Percentiles rank a stretch among this genome's conserved stretches.
Evolutionary conservation across 1,140 invertebrate genomes (phyloP).

Genomic region (Aporrectodea caliginosa): DNA sequence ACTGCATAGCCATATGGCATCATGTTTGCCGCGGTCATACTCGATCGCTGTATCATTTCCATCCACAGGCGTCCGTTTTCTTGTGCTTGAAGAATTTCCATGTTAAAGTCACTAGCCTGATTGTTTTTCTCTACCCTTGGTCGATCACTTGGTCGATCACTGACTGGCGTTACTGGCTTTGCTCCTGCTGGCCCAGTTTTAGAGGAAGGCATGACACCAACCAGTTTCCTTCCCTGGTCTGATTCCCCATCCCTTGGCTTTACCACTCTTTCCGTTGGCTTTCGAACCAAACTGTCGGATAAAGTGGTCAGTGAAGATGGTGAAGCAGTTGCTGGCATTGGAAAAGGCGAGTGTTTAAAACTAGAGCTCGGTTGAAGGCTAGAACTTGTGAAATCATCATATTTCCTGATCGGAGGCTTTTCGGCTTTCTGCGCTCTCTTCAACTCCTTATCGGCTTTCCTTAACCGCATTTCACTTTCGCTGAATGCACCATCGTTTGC

Average conservation of each 20-base stretch:
- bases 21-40: neutral
- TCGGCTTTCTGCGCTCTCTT: neutral
- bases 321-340: neutral
- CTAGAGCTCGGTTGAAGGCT: neutral
- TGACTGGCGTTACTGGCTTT: too few relatives aligned
- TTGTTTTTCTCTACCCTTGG: too few relatives aligned
- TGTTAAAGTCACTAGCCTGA: too few relatives aligned
- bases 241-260: neutral
- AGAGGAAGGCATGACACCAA: neutral
- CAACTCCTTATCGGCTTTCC: neutral
- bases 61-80: neutral
- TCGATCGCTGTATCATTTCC: too few relatives aligned
- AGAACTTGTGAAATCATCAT: neutral
- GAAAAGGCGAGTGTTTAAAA: neutral
- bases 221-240: neutral
- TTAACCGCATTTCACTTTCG: neutral
- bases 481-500: slow-evolving; percentile 67
- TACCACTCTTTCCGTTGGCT: neutral
- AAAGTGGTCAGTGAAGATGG: too few relatives aligned
- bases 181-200: too few relatives aligned
- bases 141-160: too few relatives aligned
- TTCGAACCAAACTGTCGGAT: too few relatives aligned
- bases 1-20: neutral
- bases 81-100: neutral
- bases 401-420: neutral